Evolutionary conservation across 1,140 invertebrate genomes (phyloP).

Genomic region (Oryctes rhinoceros): DNA sequence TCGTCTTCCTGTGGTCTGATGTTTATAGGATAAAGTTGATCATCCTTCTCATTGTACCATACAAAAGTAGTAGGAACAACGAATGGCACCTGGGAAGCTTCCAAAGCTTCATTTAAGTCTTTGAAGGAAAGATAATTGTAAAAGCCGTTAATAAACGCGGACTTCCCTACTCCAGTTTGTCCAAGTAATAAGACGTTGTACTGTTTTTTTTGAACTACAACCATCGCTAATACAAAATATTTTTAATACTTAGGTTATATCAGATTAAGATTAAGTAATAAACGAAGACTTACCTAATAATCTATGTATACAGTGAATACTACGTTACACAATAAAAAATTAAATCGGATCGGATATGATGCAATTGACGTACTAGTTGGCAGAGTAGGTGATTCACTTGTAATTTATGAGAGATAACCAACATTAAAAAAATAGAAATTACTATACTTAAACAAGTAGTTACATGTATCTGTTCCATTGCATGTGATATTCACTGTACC

Average conservation of each 20-base stretch:
- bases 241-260: no score
- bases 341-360: no score
- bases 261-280: no score
- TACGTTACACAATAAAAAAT: no score
- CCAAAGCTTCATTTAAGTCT: background rate
- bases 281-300: no score
- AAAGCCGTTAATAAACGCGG: constrained; percentile 58
- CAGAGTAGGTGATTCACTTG: background rate
- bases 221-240: background rate
- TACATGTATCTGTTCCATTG: no score
- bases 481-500: no score
- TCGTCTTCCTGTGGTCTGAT: constrained; percentile 45
- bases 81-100: background rate
- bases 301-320: no score
- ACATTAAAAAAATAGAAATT: background rate
- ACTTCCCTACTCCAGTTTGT: constrained; percentile 58
- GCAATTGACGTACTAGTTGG: no score
- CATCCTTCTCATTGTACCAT: constrained; percentile 48
- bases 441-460: background rate
- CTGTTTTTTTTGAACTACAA: constrained; percentile 39
- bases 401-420: background rate
- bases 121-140: constrained; percentile 37
- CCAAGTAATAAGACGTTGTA: constrained; percentile 57
- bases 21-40: constrained; percentile 1
- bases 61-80: constrained; percentile 53